Evolutionary conservation across 2,888 invertebrate genomes (phyloP), one percentile per base, ranked within the genome.

Genomic region (Stenolophus ochropezus): DNA sequence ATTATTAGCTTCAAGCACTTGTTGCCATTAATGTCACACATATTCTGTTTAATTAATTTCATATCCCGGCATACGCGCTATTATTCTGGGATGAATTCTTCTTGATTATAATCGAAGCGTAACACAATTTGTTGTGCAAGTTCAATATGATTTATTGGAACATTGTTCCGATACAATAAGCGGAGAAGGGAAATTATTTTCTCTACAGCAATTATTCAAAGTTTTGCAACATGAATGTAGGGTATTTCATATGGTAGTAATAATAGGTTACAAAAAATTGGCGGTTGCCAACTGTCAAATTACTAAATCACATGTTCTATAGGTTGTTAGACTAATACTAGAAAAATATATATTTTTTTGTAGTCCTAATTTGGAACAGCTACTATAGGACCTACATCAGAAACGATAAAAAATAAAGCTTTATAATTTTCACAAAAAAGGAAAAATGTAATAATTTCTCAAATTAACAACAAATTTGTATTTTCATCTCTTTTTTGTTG

Each of bases 11-110:
- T 61, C 21, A 56, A 25, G 25, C 11, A 23, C 25, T 69, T 16
- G 18, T 1, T 16, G n/a, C 42, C 65, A 69, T 69, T 69, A 33
- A 27, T 69, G 65, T 69, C 65, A 4, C 65, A 33, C 33, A 27
- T 18, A 69, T 69, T 69, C 33, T 33, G 33, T 20, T 27, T 69
- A 27, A 69, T 69, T 69, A 69, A 61, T 69, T 69, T 69, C 14
- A 33, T 69, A 69, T 69, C 65, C 18, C 16, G 18, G 18, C 33
- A 27, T 69, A 25, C 23, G 14, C 14, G 18, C 56, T 56, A 56
- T 56, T 61, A 61, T 61, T 61, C 23, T 25, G 14, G 11, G 1
- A 61, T 61, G 23, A 61, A 25, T 14, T 23, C n/a, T 1, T 25
- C n/a, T 23, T 61, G 25, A 61, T 25, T 61, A 23, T 61, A 61